Evolutionary conservation across 1,140 invertebrate genomes (phyloP).

Genomic region (Pseudoatta argentina): DNA sequence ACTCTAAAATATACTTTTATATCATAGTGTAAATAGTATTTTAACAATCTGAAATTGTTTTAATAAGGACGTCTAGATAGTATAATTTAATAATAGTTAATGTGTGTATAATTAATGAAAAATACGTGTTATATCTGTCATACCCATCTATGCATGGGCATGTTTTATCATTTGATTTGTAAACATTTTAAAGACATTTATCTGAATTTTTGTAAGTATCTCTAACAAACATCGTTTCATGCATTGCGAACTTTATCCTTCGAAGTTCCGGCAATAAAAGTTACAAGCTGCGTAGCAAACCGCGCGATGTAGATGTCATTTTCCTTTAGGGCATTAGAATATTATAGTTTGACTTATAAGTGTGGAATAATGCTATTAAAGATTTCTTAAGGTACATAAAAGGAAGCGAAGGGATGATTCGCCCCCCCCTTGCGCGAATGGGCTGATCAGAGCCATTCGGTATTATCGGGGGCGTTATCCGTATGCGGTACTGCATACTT

Average conservation of each 20-base stretch:
- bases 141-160: background rate
- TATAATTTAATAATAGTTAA: constrained; percentile 23
- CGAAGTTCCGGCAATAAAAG: background rate
- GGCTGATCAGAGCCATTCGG: constrained; percentile 68
- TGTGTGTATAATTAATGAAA: constrained; percentile 2
- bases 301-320: background rate
- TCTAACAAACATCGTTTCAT: constrained; percentile 11
- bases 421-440: constrained; percentile 54
- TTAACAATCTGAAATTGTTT: constrained; percentile 3
- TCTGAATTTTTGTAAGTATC: background rate
- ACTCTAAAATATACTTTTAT: constrained; percentile 62
- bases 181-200: background rate
- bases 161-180: constrained; percentile 3
- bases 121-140: background rate
- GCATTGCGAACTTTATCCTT: background rate
- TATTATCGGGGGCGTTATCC: constrained; percentile 67
- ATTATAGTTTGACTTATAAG: constrained; percentile 62
- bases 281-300: constrained; percentile 13
- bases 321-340: constrained; percentile 4
- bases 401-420: constrained; percentile 56
- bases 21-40: constrained; percentile 6
- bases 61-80: constrained; percentile 5
- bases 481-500: constrained; percentile 71
- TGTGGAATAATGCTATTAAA: constrained; percentile 61
- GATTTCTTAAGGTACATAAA: constrained; percentile 70